Conservation (phyloP, 1,140 invertebrate genomes). For the Drosophila ficusphila region DNA sequence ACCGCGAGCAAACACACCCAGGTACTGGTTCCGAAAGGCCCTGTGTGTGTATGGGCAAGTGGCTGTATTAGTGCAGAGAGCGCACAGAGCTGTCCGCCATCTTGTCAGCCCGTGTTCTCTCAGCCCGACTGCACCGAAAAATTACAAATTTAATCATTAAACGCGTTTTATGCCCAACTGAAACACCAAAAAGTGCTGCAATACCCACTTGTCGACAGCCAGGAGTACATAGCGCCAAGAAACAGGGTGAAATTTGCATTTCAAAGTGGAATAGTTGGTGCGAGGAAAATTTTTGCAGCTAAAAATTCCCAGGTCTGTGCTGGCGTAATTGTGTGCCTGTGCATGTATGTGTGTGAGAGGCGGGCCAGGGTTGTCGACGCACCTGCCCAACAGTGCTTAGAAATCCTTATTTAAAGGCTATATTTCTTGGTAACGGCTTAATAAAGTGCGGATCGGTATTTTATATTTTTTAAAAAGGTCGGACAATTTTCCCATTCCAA, state of each 20-base stretch:
- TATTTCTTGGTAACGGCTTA: not conserved
- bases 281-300: constrained; percentile 66
- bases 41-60: not conserved
- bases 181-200: constrained; percentile 68
- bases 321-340: constrained; percentile 52
- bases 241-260: constrained; percentile 64
- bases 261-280: constrained; percentile 69
- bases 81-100: constrained; percentile 30
- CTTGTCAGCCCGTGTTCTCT: constrained; percentile 27
- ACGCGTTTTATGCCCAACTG: constrained; percentile 68
- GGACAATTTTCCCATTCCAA: not conserved
- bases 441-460: not conserved
- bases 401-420: not conserved
- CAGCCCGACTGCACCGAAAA: constrained; percentile 29
- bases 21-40: constrained; percentile 15
- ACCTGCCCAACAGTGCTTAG: not conserved
- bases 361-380: constrained; percentile 53
- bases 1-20: constrained; percentile 23
- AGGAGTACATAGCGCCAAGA: constrained; percentile 40
- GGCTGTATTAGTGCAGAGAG: constrained; percentile 25
- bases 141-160: constrained; percentile 65
- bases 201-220: constrained; percentile 50
- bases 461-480: not conserved
- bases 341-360: constrained; percentile 45
- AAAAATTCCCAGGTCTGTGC: constrained; percentile 80